Conservation (phyloP, 2,888 invertebrate species). For the Nomada fabriciana region DNA sequence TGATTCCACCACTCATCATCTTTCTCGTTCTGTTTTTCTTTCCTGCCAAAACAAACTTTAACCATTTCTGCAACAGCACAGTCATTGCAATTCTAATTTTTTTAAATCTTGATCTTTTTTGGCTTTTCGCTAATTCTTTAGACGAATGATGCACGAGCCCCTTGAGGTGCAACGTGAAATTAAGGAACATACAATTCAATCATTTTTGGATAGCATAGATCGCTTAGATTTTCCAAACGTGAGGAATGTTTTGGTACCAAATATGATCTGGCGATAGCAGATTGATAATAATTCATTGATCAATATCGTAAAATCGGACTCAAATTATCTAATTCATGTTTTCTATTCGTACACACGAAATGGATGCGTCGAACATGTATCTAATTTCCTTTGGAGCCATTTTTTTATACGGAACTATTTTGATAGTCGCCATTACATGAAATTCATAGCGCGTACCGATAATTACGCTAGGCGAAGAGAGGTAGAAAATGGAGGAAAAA, state of each 20-base stretch:
- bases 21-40: conserved; percentile 35
- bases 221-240: background rate
- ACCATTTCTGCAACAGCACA: background rate
- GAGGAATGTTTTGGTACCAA: conserved; percentile 21
- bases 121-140: conserved; percentile 18
- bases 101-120: too few relatives aligned
- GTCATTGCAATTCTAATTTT: conserved; percentile 10
- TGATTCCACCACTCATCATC: background rate
- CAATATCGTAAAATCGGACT: background rate
- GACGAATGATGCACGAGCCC: background rate
- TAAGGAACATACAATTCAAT: background rate
- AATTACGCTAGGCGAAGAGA: background rate
- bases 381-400: conserved; percentile 14
- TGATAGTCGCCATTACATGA: too few relatives aligned
- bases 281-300: background rate
- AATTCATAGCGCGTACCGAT: background rate
- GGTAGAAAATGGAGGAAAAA: conserved; percentile 37
- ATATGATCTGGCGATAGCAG: conserved; percentile 15
- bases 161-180: background rate
- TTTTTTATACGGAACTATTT: conserved; percentile 26
- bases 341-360: conserved; percentile 1
- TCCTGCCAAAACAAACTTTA: conserved; percentile 18
- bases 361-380: background rate
- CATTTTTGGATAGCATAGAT: background rate
- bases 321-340: background rate